Percentiles rank a stretch among this genome's conserved stretches.
phyloP scores from a whole-genome alignment of 2,113 vertebrate genomes.

The Calonectris borealis region DNA sequence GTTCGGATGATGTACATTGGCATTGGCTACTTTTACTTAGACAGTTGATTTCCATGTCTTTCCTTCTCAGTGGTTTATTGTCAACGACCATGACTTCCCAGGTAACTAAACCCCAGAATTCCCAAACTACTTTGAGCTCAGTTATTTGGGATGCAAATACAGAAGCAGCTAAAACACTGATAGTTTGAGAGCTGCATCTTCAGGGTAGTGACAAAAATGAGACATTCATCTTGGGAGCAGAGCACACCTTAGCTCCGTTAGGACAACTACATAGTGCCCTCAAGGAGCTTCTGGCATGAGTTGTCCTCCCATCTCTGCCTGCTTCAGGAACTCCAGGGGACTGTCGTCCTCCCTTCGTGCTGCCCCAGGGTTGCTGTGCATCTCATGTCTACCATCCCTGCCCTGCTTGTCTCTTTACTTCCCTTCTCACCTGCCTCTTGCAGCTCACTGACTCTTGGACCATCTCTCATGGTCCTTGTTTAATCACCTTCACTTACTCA shows the following conservation, averaged over 20 bases:
- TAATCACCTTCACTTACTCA: background rate
- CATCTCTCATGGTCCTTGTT: background rate
- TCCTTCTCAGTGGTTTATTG: background rate
- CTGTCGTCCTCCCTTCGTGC: fast-evolving
- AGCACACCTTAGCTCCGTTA: background rate
- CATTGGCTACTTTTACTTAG: background rate
- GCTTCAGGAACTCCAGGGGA: background rate
- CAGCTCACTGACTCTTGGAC: background rate
- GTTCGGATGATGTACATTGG: fast-evolving
- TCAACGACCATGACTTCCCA: background rate
- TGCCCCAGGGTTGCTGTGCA: background rate
- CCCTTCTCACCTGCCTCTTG: background rate
- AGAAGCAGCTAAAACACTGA: background rate
- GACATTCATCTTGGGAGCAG: background rate
- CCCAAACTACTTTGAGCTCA: background rate
- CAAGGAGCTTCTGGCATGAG: background rate
- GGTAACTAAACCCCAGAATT: background rate
- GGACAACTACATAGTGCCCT: background rate
- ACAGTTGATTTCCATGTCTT: background rate
- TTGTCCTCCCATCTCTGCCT: background rate
- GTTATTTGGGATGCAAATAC: background rate
- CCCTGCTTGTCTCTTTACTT: background rate
- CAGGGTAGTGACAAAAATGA: background rate
- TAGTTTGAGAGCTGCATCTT: background rate
- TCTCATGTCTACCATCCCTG: background rate